Evolutionary conservation across 1,140 invertebrate species (phyloP).

Genomic region (Samia ricini): DNA sequence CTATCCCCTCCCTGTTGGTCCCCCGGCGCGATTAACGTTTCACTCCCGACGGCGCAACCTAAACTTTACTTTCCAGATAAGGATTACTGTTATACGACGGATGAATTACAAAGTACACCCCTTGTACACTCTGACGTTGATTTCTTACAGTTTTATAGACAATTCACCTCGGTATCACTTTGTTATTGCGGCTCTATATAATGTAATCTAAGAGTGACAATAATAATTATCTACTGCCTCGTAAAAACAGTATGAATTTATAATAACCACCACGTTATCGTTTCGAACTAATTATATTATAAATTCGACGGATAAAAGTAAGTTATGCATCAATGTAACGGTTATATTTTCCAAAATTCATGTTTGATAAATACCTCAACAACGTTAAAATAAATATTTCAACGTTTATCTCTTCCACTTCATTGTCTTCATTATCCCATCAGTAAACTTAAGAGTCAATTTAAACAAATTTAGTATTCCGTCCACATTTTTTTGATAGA

Average conservation of each 20-base stretch:
- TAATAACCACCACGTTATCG: no score
- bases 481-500: not conserved
- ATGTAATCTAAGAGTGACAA: not conserved
- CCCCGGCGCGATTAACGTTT: slow-evolving; percentile 29
- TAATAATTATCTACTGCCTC: not conserved
- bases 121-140: slow-evolving; percentile 9
- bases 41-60: slow-evolving; percentile 19
- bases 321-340: no score
- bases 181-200: no score
- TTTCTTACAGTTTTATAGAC: slow-evolving; percentile 4
- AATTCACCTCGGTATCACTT: not conserved
- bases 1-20: not conserved
- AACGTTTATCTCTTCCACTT: not conserved
- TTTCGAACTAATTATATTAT: no score
- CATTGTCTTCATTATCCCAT: not conserved
- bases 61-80: slow-evolving; percentile 27
- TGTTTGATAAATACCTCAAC: not conserved
- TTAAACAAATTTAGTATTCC: not conserved
- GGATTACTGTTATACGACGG: slow-evolving; percentile 23
- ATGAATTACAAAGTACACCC: slow-evolving; percentile 22
- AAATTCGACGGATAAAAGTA: no score
- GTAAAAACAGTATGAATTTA: no score
- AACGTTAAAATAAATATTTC: slow-evolving; percentile 11
- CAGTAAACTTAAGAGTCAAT: not conserved
- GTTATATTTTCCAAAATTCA: no score